Base-by-base conservation (phyloP, 2,797 vertebrate species). In the Jordanella pulchra region DNA sequence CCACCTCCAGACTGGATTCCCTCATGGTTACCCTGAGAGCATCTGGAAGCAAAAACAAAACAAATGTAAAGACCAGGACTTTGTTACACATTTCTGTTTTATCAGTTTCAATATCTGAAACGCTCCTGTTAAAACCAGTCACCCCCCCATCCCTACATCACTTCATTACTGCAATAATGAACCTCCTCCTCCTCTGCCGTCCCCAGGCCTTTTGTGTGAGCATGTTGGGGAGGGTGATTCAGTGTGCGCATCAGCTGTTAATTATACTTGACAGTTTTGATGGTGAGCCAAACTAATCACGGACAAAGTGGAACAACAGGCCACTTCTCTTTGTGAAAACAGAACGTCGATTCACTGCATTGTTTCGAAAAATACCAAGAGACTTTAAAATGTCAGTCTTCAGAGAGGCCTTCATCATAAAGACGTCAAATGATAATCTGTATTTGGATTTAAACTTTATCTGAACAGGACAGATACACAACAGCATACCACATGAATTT, bases 201-300 rank as follows among this genome's bases (percentile, higher is more conserved):
- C 86, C 87, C 70, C 69, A 28, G 84, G 86, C 82, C 79, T 83
- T 88, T 84, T 79, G 80, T 83, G 67, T 77, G 72, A 84, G 80
- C 76, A 70, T 35, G 58, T 45, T 28, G 69, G 78, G 76, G 73
- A 76, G 75, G 77, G 80, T 67, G 80, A 85, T 69, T 74, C 75
- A 73, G 54, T 7, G 21, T 69, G 81, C 80, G 78, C 76, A 88
- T 87, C 76, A 83, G 80, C 81, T 75, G 67, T 85, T 95, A 93
- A 94, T 94, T 93, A 91, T 87, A 91, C 81, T 83, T 89, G 93
- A 91, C 94, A 94, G 92, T 69, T 86, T 79, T 81, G 85, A 87
- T 70, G 67, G 60, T 69, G 86, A 88, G 85, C 89, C 89, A 91
- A 89, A 83, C 66, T 50, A 35, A 78, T 82, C 81, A 86, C 76